Conservation (phyloP, 2,113 vertebrate species). For the Brachirus orientalis region DNA sequence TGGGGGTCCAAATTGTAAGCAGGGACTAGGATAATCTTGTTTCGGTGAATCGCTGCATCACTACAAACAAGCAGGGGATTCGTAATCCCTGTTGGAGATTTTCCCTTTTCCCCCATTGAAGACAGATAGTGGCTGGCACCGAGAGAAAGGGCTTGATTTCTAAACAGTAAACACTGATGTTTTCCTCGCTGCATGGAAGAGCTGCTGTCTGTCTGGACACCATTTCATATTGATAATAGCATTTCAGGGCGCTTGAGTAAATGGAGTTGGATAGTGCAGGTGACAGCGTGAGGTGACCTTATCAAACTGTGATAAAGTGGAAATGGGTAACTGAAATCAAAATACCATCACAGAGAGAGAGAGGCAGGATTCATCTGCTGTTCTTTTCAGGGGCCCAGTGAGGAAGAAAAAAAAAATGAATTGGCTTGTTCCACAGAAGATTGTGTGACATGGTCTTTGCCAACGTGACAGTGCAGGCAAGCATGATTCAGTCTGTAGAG, state of each 20-base stretch:
- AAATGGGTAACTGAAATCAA: slow-evolving; percentile 84
- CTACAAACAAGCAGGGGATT: slow-evolving; percentile 62
- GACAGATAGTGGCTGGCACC: slow-evolving; percentile 66
- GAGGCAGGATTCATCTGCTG: slow-evolving; percentile 65
- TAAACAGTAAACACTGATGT: slow-evolving; percentile 76
- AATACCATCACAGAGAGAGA: slow-evolving; percentile 70
- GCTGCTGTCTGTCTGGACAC: slow-evolving; percentile 73
- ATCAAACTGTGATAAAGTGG: slow-evolving; percentile 86
- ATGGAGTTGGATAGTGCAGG: slow-evolving; percentile 82
- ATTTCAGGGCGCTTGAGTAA: slow-evolving; percentile 78
- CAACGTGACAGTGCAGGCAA: slow-evolving; percentile 34
- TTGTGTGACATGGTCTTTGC: slow-evolving; percentile 62
- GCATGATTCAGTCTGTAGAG: slow-evolving; percentile 26
- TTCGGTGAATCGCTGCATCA: slow-evolving; percentile 57
- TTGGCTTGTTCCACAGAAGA: slow-evolving; percentile 61
- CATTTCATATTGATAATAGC: slow-evolving; percentile 84
- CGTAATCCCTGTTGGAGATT: slow-evolving; percentile 52
- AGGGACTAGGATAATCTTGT: slow-evolving; percentile 58
- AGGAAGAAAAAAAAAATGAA: slow-evolving; percentile 49
- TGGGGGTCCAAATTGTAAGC: slow-evolving; percentile 37
- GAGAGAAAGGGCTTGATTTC: slow-evolving; percentile 68
- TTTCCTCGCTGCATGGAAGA: slow-evolving; percentile 59
- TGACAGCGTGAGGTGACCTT: slow-evolving; percentile 83
- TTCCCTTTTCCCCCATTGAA: slow-evolving; percentile 20
- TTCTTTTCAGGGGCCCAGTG: slow-evolving; percentile 33